phyloP scores from a whole-genome alignment of 2,113 vertebrate genomes.

The Rhabdomys dilectus region DNA sequence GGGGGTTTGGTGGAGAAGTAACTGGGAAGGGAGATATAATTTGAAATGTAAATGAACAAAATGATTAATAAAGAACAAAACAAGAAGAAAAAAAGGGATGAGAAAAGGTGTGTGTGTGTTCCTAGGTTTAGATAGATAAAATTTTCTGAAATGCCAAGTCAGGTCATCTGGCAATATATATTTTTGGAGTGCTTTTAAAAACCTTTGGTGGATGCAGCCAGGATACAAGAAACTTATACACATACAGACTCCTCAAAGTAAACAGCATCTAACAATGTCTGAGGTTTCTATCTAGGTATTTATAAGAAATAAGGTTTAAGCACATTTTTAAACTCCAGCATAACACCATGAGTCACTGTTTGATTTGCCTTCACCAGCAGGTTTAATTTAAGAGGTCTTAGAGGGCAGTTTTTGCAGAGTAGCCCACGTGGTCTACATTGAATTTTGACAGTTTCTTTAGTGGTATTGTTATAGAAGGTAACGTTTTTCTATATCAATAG shows the following conservation, averaged over 20 bases:
- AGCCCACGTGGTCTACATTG: neutral
- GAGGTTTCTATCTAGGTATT: neutral
- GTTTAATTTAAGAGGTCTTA: neutral
- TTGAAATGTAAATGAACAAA: too few species aligned
- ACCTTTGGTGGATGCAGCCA: neutral
- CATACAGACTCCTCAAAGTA: neutral
- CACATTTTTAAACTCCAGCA: neutral
- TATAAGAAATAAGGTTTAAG: slow-evolving; percentile 1
- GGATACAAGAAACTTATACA: neutral
- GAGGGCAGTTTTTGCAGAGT: neutral
- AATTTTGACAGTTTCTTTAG: slow-evolving; percentile 2
- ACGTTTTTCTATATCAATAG: neutral
- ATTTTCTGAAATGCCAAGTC: neutral
- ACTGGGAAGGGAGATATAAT: too few species aligned
- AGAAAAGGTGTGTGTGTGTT: neutral
- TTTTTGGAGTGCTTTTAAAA: neutral
- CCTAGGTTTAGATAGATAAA: neutral
- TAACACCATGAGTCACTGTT: neutral
- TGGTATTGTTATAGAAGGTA: neutral
- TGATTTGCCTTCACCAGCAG: neutral
- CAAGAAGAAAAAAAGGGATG: too few species aligned
- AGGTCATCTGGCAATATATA: neutral
- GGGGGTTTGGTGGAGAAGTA: too few species aligned
- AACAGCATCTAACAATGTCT: neutral
- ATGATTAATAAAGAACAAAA: too few species aligned